phyloP scores from a whole-genome alignment of 2,888 invertebrate species.

The Xestia xanthographa region DNA sequence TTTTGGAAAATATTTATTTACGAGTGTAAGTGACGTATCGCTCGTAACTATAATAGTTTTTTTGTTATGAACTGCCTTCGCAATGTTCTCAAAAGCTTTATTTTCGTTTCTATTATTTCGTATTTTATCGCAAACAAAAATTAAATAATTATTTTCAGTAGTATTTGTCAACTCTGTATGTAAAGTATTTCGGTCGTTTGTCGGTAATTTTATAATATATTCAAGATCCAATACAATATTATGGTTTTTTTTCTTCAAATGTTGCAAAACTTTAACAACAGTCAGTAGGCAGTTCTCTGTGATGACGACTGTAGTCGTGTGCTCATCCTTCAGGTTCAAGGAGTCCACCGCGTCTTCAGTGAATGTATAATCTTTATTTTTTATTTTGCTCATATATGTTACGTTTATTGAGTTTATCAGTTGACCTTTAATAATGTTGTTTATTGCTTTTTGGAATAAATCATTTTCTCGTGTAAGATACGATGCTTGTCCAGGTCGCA shows the following conservation, averaged over 20 bases:
- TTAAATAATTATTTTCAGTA: neutral
- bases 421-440: conserved; percentile 22
- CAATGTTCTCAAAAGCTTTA: conserved; percentile 15
- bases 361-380: conserved; percentile 21
- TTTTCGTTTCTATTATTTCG: neutral
- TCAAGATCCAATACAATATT: conserved; percentile 21
- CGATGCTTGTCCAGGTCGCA: neutral
- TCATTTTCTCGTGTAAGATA: conserved; percentile 39
- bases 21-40: neutral
- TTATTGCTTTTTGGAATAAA: conserved; percentile 21
- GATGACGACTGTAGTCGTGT: conserved; percentile 12
- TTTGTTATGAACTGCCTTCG: conserved; percentile 3
- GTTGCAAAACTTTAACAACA: conserved; percentile 22
- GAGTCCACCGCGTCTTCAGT: neutral
- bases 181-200: no score
- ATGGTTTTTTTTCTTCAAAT: neutral
- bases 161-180: no score
- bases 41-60: conserved; percentile 31
- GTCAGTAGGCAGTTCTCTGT: conserved; percentile 15
- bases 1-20: conserved; percentile 24
- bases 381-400: conserved; percentile 7
- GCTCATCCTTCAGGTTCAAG: conserved; percentile 10
- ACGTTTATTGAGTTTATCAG: conserved; percentile 24
- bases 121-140: conserved; percentile 19
- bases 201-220: conserved; percentile 23